Evolutionary conservation across 2,113 vertebrate species (phyloP).

Genomic region (Varanus komodoensis): DNA sequence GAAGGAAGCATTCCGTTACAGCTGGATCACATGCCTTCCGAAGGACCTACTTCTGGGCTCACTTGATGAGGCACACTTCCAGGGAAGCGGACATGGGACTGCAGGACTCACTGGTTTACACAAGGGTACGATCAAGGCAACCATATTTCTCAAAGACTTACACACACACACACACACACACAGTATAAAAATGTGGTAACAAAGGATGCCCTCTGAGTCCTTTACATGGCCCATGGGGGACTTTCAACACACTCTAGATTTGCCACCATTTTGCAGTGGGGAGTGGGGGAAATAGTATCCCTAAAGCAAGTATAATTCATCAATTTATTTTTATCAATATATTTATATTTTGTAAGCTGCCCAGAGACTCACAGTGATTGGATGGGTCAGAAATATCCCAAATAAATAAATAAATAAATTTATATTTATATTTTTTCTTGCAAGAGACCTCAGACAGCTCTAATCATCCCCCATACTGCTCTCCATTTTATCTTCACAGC

Average conservation of each 20-base stretch:
- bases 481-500: no score
- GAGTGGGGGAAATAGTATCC: no score
- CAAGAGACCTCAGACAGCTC: no score
- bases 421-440: no score
- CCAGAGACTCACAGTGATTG: no score
- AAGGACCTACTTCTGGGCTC: neutral
- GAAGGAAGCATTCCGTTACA: neutral
- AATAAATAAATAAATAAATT: no score
- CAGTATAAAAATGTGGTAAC: neutral
- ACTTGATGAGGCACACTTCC: neutral
- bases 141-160: neutral
- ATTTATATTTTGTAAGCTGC: no score
- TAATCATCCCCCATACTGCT: no score
- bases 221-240: neutral
- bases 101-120: neutral
- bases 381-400: no score
- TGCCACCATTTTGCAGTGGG: neutral
- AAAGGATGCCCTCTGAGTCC: neutral
- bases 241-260: neutral
- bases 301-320: no score
- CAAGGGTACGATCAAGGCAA: neutral
- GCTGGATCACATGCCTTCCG: neutral
- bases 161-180: neutral
- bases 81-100: neutral
- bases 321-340: no score